Evolutionary conservation across 2,113 vertebrate genomes (phyloP).

Genomic region (Notothenia rossii): DNA sequence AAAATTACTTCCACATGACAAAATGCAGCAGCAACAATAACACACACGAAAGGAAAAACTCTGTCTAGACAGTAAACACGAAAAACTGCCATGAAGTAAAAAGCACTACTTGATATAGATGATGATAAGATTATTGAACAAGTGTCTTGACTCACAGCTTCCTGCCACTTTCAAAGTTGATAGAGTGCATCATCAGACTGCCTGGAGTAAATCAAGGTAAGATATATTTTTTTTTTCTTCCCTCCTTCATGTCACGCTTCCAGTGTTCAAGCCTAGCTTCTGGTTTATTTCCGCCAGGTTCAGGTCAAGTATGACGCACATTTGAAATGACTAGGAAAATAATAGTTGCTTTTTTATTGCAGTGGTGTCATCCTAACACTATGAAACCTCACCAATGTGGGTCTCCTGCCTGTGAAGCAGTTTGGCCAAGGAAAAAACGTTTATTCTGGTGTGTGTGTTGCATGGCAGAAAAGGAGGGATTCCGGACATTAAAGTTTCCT

Average conservation of each 20-base stretch:
- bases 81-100: constrained; percentile 21
- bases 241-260: constrained; percentile 23
- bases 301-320: constrained; percentile 72
- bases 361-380: constrained; percentile 57
- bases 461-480: neutral
- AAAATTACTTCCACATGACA: constrained; percentile 49
- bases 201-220: constrained; percentile 52
- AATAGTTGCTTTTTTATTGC: constrained; percentile 72
- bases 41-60: constrained; percentile 6
- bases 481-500: constrained; percentile 15
- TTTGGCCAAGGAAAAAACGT: constrained; percentile 19
- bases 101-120: constrained; percentile 36
- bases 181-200: constrained; percentile 38
- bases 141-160: constrained; percentile 28
- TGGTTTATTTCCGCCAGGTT: constrained; percentile 72
- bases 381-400: constrained; percentile 54
- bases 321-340: constrained; percentile 71
- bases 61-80: constrained; percentile 14
- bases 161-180: constrained; percentile 24
- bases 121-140: constrained; percentile 38
- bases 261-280: constrained; percentile 27
- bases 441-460: constrained; percentile 37
- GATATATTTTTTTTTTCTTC: constrained; percentile 23
- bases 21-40: constrained; percentile 16
- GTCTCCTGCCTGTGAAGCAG: constrained; percentile 37